A percentile compares a stretch with the other conserved stretches of the same genome.
Evolutionary conservation across 2,888 invertebrate species (phyloP).

Genomic region (Mythimna loreyi): DNA sequence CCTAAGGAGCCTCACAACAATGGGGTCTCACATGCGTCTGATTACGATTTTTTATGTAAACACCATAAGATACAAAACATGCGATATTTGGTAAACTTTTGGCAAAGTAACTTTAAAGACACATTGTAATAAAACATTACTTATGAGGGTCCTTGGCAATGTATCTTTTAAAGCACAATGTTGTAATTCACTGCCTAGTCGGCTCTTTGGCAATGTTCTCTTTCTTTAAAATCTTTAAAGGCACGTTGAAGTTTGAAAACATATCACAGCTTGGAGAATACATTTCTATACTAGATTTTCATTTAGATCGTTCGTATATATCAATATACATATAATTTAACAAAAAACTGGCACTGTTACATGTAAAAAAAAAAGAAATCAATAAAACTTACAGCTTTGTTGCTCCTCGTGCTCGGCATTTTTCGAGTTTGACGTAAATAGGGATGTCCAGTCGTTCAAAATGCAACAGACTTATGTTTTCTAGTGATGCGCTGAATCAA

Average conservation of each 20-base stretch:
- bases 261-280: constrained; percentile 17
- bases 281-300: constrained; percentile 23
- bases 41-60: constrained; percentile 17
- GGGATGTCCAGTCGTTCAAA: constrained; percentile 22
- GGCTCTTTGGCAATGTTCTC: constrained; percentile 18
- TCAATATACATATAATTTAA: constrained; percentile 18
- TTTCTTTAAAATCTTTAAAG: constrained; percentile 25
- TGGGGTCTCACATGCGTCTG: constrained; percentile 19
- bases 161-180: constrained; percentile 15
- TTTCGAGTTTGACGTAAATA: too few relatives aligned
- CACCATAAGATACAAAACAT: constrained; percentile 18
- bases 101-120: constrained; percentile 13
- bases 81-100: constrained; percentile 19
- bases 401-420: too few relatives aligned
- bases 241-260: constrained; percentile 16
- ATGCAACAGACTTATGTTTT: too few relatives aligned
- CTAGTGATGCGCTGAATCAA: too few relatives aligned
- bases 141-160: constrained; percentile 15
- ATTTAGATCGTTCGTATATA: constrained; percentile 15
- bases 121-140: constrained; percentile 17
- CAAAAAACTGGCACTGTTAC: constrained; percentile 15
- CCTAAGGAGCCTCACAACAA: constrained; percentile 22
- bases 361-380: constrained; percentile 19
- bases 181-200: constrained; percentile 15
- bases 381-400: constrained; percentile 25